phyloP scores from a whole-genome alignment of 2,113 vertebrate species.

The Amblyopsis rosae region DNA sequence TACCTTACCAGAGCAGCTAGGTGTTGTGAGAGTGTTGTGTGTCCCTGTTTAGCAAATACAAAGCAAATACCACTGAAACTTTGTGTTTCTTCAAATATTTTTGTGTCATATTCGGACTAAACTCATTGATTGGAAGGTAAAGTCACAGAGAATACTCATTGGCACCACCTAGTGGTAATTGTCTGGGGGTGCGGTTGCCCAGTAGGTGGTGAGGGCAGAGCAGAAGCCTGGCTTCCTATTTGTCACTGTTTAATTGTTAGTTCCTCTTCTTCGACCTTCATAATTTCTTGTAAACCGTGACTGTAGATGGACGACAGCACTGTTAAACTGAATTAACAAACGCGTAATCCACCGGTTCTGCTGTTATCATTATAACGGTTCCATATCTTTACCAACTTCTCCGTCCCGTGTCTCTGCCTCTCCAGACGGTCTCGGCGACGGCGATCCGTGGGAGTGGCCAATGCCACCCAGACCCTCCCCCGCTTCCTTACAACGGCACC shows the following conservation, averaged over 20 bases:
- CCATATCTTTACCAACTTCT: slow-evolving; percentile 5
- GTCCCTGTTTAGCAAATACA: not conserved
- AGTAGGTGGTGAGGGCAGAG: not conserved
- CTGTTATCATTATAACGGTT: not conserved
- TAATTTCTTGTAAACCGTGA: not conserved
- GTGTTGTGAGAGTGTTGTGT: too few species aligned
- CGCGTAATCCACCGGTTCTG: not conserved
- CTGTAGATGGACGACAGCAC: not conserved
- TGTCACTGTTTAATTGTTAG: not conserved
- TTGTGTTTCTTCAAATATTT: not conserved
- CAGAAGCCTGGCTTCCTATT: not conserved
- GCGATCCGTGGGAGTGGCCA: slow-evolving; percentile 80
- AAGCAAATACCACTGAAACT: not conserved
- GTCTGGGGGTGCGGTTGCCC: not conserved
- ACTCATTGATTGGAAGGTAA: not conserved
- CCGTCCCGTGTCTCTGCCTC: not conserved
- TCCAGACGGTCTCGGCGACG: slow-evolving; percentile 84
- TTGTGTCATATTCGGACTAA: too few species aligned
- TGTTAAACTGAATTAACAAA: not conserved
- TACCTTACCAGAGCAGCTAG: too few species aligned
- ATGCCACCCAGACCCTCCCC: slow-evolving; percentile 65
- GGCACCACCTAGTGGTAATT: slow-evolving; percentile 47
- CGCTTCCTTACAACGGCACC: slow-evolving; percentile 64
- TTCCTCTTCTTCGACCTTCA: not conserved
- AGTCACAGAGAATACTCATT: slow-evolving; percentile 13